phyloP scores from a whole-genome alignment of 2,888 invertebrate genomes.

The Bellardia bayeri region DNA sequence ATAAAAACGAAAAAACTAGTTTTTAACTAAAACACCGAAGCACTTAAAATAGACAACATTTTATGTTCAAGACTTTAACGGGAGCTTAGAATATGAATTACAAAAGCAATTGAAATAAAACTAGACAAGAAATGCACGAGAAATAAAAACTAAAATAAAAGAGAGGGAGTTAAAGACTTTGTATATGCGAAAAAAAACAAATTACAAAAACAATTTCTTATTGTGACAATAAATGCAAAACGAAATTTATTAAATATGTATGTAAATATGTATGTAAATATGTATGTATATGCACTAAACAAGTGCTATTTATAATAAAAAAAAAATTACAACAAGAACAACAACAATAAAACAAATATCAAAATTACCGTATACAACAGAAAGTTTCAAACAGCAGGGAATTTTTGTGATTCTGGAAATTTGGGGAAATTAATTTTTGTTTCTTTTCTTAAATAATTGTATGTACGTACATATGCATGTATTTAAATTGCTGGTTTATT shows the following conservation, averaged over 20 bases:
- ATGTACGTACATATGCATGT: too few species aligned
- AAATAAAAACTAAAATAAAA: background rate
- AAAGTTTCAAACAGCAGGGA: slow-evolving; percentile 11
- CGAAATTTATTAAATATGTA: background rate
- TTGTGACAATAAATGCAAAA: slow-evolving; percentile 5
- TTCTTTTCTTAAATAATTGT: background rate
- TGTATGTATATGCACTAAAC: slow-evolving; percentile 9
- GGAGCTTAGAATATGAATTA: slow-evolving; percentile 45
- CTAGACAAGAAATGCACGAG: background rate
- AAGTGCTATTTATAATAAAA: slow-evolving; percentile 24
- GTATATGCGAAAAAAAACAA: background rate
- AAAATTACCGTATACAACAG: slow-evolving; percentile 54
- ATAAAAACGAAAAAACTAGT: slow-evolving; percentile 57
- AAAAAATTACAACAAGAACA: slow-evolving; percentile 28
- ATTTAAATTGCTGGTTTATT: background rate
- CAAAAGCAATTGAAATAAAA: background rate
- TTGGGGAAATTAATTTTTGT: slow-evolving; percentile 32
- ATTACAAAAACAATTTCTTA: slow-evolving; percentile 36
- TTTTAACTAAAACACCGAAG: slow-evolving; percentile 55
- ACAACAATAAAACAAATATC: background rate
- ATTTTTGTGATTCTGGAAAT: slow-evolving; percentile 20
- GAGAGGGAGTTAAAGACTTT: slow-evolving; percentile 10
- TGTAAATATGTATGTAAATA: background rate
- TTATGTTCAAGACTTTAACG: slow-evolving; percentile 45
- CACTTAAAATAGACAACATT: slow-evolving; percentile 18